Evolutionary conservation across 2,797 vertebrate genomes (phyloP), one percentile per base, ranked within the genome.

Genomic region (Onychomys torridus): DNA sequence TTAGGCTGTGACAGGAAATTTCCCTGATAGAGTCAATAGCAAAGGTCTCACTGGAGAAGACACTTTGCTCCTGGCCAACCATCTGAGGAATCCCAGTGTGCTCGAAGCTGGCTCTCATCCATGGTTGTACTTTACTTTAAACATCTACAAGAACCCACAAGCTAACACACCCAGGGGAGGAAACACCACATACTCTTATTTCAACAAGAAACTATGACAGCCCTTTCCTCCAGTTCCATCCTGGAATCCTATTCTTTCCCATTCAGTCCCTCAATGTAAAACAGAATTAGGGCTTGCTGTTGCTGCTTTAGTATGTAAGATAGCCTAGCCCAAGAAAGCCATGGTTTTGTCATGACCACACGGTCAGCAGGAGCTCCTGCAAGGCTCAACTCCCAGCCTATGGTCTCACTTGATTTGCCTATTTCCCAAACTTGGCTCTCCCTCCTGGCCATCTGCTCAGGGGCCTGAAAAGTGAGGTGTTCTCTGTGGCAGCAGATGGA

Each of bases 371-470:
- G 1, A 63, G 67, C n/a, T 43, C 57, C 6, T 65, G 59, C 37
- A 40, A 46, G 85, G 2, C 52, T 46, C 32, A 27, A 46, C 25
- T 49, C 84, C n/a, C 65, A 9, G 59, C 6, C 93, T n/a, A 2
- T 5, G 40, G 29, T 93, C 67, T 75, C 73, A 27, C 90, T 27
- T 37, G 1, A 32, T 59, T 19, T 78, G 77, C 81, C 52, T 4
- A 0, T 37, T 73, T 61, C 85, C 86, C 89, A 37, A n/a, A 40
- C 82, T 91, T 95, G 96, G 96, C 97, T 75, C 37, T 65, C 17
- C 0, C 43, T 40, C 46, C 75, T 27, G 82, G 57, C 97, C 97
- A 97, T 97, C 97, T 97, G 97, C 65, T 83, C n/a, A 14, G 85
- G 71, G 55, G 89, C 86, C 96, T 52, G 27, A 46, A 57, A 65